phyloP scores from a whole-genome alignment of 2,797 vertebrate genomes.

The Cossypha dichroa region DNA sequence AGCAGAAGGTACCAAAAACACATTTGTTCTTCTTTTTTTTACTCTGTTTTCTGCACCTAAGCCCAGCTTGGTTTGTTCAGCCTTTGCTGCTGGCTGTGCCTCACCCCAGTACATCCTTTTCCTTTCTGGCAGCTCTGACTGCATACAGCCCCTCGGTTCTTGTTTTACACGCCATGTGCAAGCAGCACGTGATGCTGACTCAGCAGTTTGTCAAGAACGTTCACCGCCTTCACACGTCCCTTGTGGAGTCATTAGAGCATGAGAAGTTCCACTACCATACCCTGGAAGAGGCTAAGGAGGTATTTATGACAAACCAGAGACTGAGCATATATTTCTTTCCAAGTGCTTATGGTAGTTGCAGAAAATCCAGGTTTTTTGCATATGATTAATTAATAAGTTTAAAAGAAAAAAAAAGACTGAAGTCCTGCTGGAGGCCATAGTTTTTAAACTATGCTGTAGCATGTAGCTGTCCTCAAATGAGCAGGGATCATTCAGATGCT shows the following conservation, averaged over 20 bases:
- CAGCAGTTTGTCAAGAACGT: slow-evolving; percentile 77
- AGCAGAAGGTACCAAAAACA: slow-evolving; percentile 79
- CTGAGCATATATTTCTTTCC: fast-evolving
- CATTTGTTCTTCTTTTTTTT: fast-evolving
- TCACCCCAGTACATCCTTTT: fast-evolving
- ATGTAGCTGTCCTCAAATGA: not conserved
- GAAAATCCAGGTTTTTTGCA: not conserved
- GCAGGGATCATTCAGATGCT: not conserved
- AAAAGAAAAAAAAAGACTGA: not conserved
- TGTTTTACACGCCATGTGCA: slow-evolving; percentile 81
- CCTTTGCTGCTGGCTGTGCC: not conserved
- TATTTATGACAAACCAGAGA: slow-evolving; percentile 2
- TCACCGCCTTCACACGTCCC: slow-evolving; percentile 75
- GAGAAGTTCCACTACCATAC: slow-evolving; percentile 88
- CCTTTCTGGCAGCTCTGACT: slow-evolving; percentile 74
- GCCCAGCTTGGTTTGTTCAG: not conserved
- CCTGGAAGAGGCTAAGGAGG: slow-evolving; percentile 86
- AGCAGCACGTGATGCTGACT: slow-evolving; percentile 84
- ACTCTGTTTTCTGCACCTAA: fast-evolving
- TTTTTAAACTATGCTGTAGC: not conserved
- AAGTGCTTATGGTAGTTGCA: fast-evolving
- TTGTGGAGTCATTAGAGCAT: slow-evolving; percentile 78
- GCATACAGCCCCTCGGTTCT: slow-evolving; percentile 75
- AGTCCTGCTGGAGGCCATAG: not conserved
- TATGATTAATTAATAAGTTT: not conserved